These are phyloP conservation scores for Corapipo altera DNA, from an alignment of 2,113 vertebrate genomes.

Conservation along the genomic window DNA sequence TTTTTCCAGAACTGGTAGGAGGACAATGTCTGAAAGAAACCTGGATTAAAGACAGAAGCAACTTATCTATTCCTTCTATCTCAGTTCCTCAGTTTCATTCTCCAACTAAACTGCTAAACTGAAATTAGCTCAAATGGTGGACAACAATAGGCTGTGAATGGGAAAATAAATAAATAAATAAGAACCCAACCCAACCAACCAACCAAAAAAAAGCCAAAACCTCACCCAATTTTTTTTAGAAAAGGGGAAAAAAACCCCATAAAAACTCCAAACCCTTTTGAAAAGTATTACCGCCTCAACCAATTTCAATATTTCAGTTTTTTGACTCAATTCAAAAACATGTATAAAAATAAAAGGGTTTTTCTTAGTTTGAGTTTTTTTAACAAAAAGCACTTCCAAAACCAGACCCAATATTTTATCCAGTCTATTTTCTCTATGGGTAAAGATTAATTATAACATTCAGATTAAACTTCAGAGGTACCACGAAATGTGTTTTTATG, in stretches of 20 bases:
- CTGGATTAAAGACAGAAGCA: neutral
- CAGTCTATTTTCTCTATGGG: neutral
- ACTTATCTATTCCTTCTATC: neutral
- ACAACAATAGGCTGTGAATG: neutral
- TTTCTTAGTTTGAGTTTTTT: neutral
- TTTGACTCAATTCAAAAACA: neutral
- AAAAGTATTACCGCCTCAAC: neutral
- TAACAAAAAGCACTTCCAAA: neutral
- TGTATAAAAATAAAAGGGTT: neutral
- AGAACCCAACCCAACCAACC: neutral
- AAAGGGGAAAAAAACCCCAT: neutral
- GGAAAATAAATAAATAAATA: too few relatives aligned
- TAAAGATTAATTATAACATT: neutral
- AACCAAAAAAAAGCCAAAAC: neutral
- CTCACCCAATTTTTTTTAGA: too few relatives aligned
- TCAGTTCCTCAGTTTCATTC: neutral
- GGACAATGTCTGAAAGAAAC: neutral
- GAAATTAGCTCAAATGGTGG: neutral
- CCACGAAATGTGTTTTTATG: neutral
- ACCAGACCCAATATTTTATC: neutral
- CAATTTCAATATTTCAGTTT: neutral
- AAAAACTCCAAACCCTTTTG: neutral
- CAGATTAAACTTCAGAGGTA: neutral
- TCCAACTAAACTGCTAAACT: neutral
- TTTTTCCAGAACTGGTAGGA: neutral